phyloP scores from a whole-genome alignment of 1,140 invertebrate genomes.

The Zophobas morio region DNA sequence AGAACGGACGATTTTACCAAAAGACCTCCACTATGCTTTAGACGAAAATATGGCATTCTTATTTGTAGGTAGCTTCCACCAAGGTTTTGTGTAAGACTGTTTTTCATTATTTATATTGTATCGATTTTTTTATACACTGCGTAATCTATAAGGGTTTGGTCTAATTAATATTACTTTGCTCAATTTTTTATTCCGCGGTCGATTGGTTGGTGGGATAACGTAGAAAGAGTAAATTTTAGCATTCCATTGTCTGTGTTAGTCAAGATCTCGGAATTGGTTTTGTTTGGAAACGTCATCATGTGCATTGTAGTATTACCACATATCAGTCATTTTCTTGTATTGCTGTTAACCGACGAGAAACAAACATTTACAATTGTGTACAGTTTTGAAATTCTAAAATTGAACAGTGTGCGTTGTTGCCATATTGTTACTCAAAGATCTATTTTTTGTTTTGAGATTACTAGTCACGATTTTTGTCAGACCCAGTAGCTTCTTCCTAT shows the following conservation, averaged over 20 bases:
- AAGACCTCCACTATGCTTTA: background rate
- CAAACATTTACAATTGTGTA: background rate
- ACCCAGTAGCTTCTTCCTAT: constrained; percentile 34
- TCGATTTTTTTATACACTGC: background rate
- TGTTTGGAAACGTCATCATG: constrained; percentile 15
- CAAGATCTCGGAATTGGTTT: constrained; percentile 21
- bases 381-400: constrained; percentile 10
- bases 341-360: background rate
- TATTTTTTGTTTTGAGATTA: constrained; percentile 9
- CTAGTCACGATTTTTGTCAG: constrained; percentile 24
- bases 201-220: constrained; percentile 8
- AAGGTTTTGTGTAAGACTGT: constrained; percentile 19
- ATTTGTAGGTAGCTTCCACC: constrained; percentile 15
- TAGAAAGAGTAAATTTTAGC: background rate
- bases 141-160: constrained; percentile 11
- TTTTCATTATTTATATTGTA: constrained; percentile 3
- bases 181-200: constrained; percentile 22
- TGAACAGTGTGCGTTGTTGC: constrained; percentile 10
- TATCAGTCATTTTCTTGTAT: constrained; percentile 20
- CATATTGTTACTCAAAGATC: constrained; percentile 16
- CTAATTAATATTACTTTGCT: constrained; percentile 34
- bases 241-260: constrained; percentile 32
- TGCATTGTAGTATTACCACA: constrained; percentile 10
- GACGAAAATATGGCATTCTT: background rate
- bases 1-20: constrained; percentile 8